These are phyloP conservation scores for Lasioglossum zephyrum DNA, from an alignment of 2,888 invertebrate genomes.

Conservation along the genomic window DNA sequence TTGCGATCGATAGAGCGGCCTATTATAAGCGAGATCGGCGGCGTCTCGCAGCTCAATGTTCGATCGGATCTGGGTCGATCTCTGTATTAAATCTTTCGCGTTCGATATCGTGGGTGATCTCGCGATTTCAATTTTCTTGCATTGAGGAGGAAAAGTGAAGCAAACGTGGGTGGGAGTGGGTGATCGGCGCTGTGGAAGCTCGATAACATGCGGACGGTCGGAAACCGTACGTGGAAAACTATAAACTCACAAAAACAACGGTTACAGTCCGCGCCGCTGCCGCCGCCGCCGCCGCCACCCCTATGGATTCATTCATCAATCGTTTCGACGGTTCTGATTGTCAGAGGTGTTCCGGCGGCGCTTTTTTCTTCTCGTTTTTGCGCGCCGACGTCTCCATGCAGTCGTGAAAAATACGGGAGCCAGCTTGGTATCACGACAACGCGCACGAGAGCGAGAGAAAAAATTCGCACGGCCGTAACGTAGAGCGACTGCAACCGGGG, in stretches of 20 bases:
- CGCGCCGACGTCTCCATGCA: slow-evolving; percentile 61
- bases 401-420: slow-evolving; percentile 60
- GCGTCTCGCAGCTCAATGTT: background rate
- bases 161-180: slow-evolving; percentile 5
- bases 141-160: slow-evolving; percentile 1
- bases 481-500: slow-evolving; percentile 30
- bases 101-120: slow-evolving; percentile 31
- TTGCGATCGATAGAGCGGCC: background rate
- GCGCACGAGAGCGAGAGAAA: background rate
- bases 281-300: slow-evolving; percentile 22
- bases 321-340: slow-evolving; percentile 66
- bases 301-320: slow-evolving; percentile 69
- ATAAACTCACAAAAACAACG: slow-evolving; percentile 53
- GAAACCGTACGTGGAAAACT: slow-evolving; percentile 40
- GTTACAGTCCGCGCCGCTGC: background rate
- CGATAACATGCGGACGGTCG: slow-evolving; percentile 35
- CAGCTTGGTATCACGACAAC: slow-evolving; percentile 18
- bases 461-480: slow-evolving; percentile 30
- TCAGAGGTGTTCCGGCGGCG: slow-evolving; percentile 54
- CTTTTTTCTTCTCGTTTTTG: slow-evolving; percentile 37
- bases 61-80: slow-evolving; percentile 19
- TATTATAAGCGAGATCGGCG: background rate
- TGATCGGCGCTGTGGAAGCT: slow-evolving; percentile 15
- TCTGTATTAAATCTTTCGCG: slow-evolving; percentile 26
- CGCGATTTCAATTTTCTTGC: slow-evolving; percentile 51